Percentiles rank a stretch among this genome's conserved stretches.
These are phyloP conservation scores for Penaeus japonicus DNA, from an alignment of 1,140 invertebrate species.

Conservation along the genomic window DNA sequence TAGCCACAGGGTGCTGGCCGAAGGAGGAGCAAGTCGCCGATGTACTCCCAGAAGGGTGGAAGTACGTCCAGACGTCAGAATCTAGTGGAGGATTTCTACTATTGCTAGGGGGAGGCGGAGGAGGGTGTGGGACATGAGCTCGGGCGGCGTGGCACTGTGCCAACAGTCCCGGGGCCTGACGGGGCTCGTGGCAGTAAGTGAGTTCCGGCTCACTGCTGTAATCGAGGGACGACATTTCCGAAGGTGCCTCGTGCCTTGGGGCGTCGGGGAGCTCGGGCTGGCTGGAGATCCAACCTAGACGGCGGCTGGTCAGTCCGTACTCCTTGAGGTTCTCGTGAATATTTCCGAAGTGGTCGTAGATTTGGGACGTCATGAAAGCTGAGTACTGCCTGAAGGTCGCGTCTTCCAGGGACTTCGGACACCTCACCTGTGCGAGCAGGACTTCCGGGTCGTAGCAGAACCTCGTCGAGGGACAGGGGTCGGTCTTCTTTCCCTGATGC, in stretches of 20 bases:
- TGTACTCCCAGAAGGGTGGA: not conserved
- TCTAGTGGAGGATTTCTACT: not conserved
- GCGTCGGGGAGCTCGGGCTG: slow-evolving; percentile 37
- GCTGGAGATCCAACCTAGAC: slow-evolving; percentile 34
- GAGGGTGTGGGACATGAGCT: not conserved
- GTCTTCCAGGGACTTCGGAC: slow-evolving; percentile 46
- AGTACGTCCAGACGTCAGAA: slow-evolving; percentile 37
- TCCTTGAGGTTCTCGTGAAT: slow-evolving; percentile 4
- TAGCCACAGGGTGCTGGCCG: not conserved
- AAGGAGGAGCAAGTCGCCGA: not conserved
- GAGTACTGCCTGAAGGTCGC: slow-evolving; percentile 50
- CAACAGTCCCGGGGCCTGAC: not conserved
- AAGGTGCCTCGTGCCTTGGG: not conserved
- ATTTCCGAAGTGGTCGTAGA: slow-evolving; percentile 26
- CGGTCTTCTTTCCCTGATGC: not conserved
- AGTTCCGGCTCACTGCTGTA: slow-evolving; percentile 43
- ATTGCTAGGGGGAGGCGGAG: not conserved
- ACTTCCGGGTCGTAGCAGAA: slow-evolving; percentile 49
- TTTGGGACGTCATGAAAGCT: slow-evolving; percentile 36
- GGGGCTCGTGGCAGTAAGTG: not conserved
- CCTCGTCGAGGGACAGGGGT: slow-evolving; percentile 3
- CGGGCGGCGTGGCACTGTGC: not conserved
- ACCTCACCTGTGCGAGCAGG: slow-evolving; percentile 28
- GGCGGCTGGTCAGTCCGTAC: not conserved
- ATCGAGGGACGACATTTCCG: not conserved